phyloP scores from a whole-genome alignment of 2,797 vertebrate species.

The Urocyon cinereoargenteus region DNA sequence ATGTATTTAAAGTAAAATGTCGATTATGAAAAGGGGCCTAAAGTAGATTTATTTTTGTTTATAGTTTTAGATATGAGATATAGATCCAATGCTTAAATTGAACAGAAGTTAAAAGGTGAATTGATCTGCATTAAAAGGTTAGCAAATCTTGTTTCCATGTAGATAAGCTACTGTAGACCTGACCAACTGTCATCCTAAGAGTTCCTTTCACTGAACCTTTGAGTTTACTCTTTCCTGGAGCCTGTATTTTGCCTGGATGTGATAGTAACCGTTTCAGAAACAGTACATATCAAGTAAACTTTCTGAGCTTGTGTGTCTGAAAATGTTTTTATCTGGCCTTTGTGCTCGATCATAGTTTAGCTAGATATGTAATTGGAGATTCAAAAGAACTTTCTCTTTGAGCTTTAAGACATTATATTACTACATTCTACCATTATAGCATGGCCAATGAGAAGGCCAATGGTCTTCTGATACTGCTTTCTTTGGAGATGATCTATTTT shows the following conservation, averaged over 20 bases:
- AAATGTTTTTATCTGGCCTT: not conserved
- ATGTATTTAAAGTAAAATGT: not conserved
- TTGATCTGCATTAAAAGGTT: not conserved
- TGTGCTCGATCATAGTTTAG: slow-evolving; percentile 26
- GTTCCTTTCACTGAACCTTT: not conserved
- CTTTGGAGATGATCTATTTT: not conserved
- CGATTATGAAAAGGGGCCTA: not conserved
- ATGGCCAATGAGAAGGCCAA: not conserved
- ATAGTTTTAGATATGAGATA: not conserved
- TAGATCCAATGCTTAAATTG: not conserved
- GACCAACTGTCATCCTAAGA: not conserved
- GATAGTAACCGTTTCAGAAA: not conserved
- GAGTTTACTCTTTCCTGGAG: not conserved
- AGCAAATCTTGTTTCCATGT: not conserved
- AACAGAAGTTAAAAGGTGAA: slow-evolving; percentile 6
- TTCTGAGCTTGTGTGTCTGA: not conserved
- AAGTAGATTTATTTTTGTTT: not conserved
- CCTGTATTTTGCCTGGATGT: not conserved
- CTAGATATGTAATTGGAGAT: not conserved
- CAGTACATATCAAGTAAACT: not conserved
- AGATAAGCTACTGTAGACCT: not conserved
- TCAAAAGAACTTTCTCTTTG: not conserved
- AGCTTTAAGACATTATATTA: not conserved
- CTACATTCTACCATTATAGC: not conserved
- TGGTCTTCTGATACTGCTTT: not conserved